These are phyloP conservation scores for Pseudolycoriella hygida DNA, from an alignment of 2,888 invertebrate species.

Conservation along the genomic window DNA sequence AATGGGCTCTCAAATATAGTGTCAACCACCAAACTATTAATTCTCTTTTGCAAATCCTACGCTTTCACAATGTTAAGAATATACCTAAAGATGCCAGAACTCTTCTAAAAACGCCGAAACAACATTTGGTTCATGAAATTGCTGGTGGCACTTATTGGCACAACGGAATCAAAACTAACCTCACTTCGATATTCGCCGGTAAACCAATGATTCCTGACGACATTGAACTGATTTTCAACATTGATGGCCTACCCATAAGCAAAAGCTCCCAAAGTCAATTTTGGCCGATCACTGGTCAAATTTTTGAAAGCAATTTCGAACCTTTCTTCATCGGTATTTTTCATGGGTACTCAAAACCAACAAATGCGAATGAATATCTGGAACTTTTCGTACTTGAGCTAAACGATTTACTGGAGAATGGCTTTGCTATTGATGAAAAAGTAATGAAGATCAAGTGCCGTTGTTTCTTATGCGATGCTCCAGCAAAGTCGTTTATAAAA, in stretches of 20 bases:
- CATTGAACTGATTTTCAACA: constrained; percentile 4
- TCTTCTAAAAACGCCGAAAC: constrained; percentile 1
- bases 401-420: not conserved
- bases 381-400: constrained; percentile 1
- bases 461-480: constrained; percentile 5
- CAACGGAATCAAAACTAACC: not conserved
- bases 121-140: not conserved
- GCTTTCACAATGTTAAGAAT: not conserved
- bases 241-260: constrained; percentile 5
- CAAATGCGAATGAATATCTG: not conserved
- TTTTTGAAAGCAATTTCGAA: not conserved
- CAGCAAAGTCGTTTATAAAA: constrained; percentile 4
- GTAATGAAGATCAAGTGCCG: not conserved
- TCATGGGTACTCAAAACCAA: constrained; percentile 4
- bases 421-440: not conserved
- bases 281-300: constrained; percentile 5
- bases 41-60: too few relatives aligned
- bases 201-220: not conserved
- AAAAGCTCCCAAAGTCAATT: constrained; percentile 6
- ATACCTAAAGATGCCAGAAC: constrained; percentile 5
- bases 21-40: too few relatives aligned
- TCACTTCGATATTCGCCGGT: not conserved
- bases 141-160: constrained; percentile 5
- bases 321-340: constrained; percentile 5
- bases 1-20: too few relatives aligned